Percentiles rank a stretch among this genome's conserved stretches.
phyloP scores from a whole-genome alignment of 1,140 invertebrate species.

The Drosophila miranda region DNA sequence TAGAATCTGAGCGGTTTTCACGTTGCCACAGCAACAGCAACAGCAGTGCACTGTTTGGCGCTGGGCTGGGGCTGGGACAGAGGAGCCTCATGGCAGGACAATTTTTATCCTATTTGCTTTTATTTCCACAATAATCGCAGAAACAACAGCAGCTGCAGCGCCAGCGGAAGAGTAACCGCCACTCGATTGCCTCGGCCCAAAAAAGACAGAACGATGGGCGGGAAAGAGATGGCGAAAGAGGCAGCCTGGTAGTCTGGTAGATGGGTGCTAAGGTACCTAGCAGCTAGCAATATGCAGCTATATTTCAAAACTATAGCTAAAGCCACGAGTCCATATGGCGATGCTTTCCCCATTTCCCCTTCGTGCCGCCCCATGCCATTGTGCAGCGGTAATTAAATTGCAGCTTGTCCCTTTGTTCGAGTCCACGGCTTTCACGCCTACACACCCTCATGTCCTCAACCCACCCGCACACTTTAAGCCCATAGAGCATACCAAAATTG shows the following conservation, averaged over 20 bases:
- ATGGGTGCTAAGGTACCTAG: not conserved
- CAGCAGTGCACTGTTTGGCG: not conserved
- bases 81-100: conserved; percentile 8
- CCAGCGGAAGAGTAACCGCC: conserved; percentile 14
- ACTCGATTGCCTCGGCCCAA: conserved; percentile 23
- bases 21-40: conserved; percentile 56
- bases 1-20: conserved; percentile 48
- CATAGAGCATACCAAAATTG: no score
- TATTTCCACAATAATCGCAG: conserved; percentile 69
- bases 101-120: conserved; percentile 62
- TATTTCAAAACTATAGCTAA: conserved; percentile 35
- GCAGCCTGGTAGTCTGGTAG: not conserved
- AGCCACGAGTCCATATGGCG: conserved; percentile 13
- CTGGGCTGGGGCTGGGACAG: no score
- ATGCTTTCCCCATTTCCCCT: not conserved
- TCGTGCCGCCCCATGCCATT: conserved; percentile 33
- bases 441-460: no score
- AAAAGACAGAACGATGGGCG: not conserved
- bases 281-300: conserved; percentile 33
- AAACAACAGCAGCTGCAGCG: conserved; percentile 27
- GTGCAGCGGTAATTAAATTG: conserved; percentile 74
- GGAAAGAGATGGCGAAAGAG: not conserved
- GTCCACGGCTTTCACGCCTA: conserved; percentile 29
- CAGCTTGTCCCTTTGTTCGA: conserved; percentile 49
- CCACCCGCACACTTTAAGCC: no score